Base-by-base conservation (phyloP, 2,113 vertebrate species). In the Engystomops pustulosus region DNA sequence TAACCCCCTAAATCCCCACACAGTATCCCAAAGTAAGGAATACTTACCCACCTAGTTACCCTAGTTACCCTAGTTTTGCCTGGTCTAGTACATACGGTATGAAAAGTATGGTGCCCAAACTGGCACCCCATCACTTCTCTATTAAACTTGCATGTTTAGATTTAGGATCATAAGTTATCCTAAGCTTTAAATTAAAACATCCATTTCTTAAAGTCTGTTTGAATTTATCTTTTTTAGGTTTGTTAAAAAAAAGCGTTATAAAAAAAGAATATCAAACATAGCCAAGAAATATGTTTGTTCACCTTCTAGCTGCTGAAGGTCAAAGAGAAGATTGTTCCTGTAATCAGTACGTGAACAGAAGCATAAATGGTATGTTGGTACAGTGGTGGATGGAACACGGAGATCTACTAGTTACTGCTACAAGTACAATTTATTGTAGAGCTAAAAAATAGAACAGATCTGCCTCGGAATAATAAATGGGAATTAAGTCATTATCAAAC, bases 261-360 rank as follows among this genome's bases (percentile, higher is more conserved):
- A 74, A 27, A 44, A 74, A 27, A 9, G 10, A 41, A 7, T 23
- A 44, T 34, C 15, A 60, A 79, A 44, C 20, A 4, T 65, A 17
- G 23, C n/a, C 34, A 60, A 62, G 38, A 79, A 65, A 65, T 65
- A 79, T 18, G 17, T 79, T 45, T 79, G 58, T 79, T 82, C 44
- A 89, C 27, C 69, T 55, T 78, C 74, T 72, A 88, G 62, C 86
- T 27, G 75, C 76, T 6, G 30, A 87, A 78, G 60, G 55, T 87
- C 67, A 85, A 27, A 36, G 85, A 75, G 70, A 87, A 86, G 77
- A 85, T 77, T 85, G 25, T 79, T 88, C 58, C 65, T 80, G 38
- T 67, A 88, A 78, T 55, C 85, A 51, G 58, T 86, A 80, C 86
- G 58, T 79, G 80, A 88, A 38, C 51, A 87, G 86, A 87, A 3